Evolutionary conservation across 2,113 vertebrate species (phyloP), one percentile per base, ranked within the genome.

Genomic region (Sinocyclocheilus anophthalmus): DNA sequence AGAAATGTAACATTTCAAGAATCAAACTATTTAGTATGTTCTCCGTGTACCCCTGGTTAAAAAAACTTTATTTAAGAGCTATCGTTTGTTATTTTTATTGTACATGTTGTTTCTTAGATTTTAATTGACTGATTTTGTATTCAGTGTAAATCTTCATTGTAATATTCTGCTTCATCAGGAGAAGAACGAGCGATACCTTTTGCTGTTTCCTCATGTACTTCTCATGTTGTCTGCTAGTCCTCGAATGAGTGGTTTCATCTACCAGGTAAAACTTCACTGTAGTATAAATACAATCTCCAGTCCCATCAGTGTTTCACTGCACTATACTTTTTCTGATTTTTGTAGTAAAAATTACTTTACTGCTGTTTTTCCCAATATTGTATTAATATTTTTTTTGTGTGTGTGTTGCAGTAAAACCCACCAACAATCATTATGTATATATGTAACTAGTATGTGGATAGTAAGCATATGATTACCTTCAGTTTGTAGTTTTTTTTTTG

Each of bases 171-270:
- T 20, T 80, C 77, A 91, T 89, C 76, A 99, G 98, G 97, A 98
- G 90, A 96, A 96, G 90, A 97, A 95, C 70, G 97, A 99, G 91
- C 94, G 97, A 45, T 98, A 97, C 89, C 95, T 99, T 81, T 94
- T 99, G 16, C 96, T 99, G 65, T 99, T 99, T 90, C 96, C 97
- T 88, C 96, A 96, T 78, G 95, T 97, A 69, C 95, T 99, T 87
- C 94, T 99, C 12, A 94, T 99, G 94, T 89, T 99, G 70, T 99
- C 98, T 88, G 96, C 97, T 89, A 99, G 97, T 86, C 94, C 96
- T 10, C 95, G 98, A 88, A 99, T 99, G 98, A 99, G 98, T 86
- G 97, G 97, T 1, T 99, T 99, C 92, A 98, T 99, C 86, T 99
- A 98, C 90, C 97, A 99, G 97, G 98, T 99, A 92, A 77, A 30